phyloP scores from a whole-genome alignment of 2,113 vertebrate species.

The Rhabdornis inornatus region DNA sequence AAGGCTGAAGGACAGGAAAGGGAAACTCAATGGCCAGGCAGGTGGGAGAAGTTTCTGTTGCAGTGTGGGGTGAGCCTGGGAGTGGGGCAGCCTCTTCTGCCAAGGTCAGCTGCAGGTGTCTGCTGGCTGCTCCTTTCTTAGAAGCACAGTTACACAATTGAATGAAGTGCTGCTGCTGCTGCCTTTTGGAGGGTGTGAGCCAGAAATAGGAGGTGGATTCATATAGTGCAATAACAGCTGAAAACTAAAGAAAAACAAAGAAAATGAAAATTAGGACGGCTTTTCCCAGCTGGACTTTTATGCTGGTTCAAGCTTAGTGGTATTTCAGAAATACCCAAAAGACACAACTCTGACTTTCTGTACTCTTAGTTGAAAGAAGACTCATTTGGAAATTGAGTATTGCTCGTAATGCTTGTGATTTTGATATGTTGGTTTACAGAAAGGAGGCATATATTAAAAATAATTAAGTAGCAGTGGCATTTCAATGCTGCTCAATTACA shows the following conservation, averaged over 20 bases:
- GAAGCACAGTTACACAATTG: neutral
- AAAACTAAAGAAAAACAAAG: neutral
- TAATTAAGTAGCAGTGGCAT: slow-evolving; percentile 46
- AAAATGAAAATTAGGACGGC: neutral
- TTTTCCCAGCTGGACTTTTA: neutral
- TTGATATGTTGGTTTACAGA: slow-evolving; percentile 39
- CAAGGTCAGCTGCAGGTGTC: neutral
- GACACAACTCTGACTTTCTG: neutral
- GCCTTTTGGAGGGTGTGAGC: neutral
- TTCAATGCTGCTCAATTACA: slow-evolving; percentile 28
- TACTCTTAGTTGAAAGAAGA: neutral
- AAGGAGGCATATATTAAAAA: slow-evolving; percentile 36
- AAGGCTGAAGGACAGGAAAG: neutral
- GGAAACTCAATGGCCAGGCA: neutral
- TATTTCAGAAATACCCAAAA: neutral
- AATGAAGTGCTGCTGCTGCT: neutral
- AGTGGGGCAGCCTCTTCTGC: neutral
- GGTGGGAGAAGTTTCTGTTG: neutral
- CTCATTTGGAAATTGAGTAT: slow-evolving; percentile 4
- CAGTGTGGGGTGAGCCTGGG: neutral
- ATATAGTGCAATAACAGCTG: neutral
- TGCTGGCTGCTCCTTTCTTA: neutral
- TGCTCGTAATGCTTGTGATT: slow-evolving; percentile 25
- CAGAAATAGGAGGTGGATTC: neutral
- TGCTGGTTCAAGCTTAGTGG: neutral